A percentile compares a stretch with the other conserved stretches of the same genome.
phyloP scores from a whole-genome alignment of 2,797 vertebrate species.

The Poecilia velifera region DNA sequence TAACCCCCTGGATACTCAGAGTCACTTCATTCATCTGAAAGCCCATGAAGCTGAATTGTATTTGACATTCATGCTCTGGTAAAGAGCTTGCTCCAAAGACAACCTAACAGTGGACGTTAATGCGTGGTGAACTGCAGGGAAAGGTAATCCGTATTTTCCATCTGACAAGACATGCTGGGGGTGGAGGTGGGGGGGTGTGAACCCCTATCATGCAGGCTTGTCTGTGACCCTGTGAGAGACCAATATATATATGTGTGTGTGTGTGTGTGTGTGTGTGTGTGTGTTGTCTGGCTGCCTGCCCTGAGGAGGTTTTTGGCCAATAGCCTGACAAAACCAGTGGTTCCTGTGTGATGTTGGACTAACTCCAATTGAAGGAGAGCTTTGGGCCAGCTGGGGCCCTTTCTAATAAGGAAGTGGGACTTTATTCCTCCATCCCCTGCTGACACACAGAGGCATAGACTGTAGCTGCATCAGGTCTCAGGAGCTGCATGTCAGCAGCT shows the following conservation, averaged over 20 bases:
- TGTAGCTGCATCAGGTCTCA: slow-evolving; percentile 40
- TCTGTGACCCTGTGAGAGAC: slow-evolving; percentile 37
- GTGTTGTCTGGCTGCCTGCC: slow-evolving; percentile 58
- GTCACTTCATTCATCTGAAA: slow-evolving; percentile 34
- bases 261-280: slow-evolving; percentile 27
- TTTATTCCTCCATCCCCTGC: slow-evolving; percentile 62
- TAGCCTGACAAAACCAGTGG: slow-evolving; percentile 68
- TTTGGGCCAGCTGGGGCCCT: slow-evolving; percentile 70
- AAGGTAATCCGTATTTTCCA: slow-evolving; percentile 79
- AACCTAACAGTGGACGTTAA: slow-evolving; percentile 69
- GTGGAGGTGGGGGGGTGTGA: slow-evolving; percentile 30
- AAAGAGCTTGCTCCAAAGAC: slow-evolving; percentile 55
- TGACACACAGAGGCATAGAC: slow-evolving; percentile 44
- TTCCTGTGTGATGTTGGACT: slow-evolving; percentile 68
- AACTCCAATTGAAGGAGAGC: slow-evolving; percentile 68
- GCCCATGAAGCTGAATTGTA: slow-evolving; percentile 51
- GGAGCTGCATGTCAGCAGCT: slow-evolving; percentile 72
- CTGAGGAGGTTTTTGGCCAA: slow-evolving; percentile 70
- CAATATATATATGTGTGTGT: slow-evolving; percentile 10
- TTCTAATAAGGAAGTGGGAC: slow-evolving; percentile 74
- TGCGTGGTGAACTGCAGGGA: slow-evolving; percentile 69
- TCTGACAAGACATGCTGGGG: slow-evolving; percentile 65
- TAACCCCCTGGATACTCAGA: slow-evolving; percentile 15
- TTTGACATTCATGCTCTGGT: slow-evolving; percentile 60
- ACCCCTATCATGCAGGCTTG: slow-evolving; percentile 44